Percentiles rank a stretch among this genome's conserved stretches.
phyloP scores from a whole-genome alignment of 2,113 vertebrate genomes.

The Turdus rufiventris region DNA sequence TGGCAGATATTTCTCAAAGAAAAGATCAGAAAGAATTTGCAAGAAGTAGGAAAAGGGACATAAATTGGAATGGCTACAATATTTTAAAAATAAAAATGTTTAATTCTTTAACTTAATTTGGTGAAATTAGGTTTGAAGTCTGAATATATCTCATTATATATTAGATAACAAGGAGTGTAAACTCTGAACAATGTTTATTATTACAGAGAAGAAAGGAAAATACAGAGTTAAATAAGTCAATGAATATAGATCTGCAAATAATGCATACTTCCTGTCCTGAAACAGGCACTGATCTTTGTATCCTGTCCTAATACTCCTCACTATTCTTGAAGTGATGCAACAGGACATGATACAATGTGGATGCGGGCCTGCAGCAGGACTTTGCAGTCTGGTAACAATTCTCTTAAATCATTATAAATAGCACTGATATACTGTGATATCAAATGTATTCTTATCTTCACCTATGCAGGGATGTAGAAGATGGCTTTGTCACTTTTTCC shows the following conservation, averaged over 20 bases:
- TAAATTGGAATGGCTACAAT: neutral
- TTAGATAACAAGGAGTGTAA: neutral
- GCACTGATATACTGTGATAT: neutral
- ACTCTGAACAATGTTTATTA: neutral
- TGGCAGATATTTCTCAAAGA: neutral
- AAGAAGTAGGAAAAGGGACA: neutral
- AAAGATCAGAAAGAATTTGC: neutral
- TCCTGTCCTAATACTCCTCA: neutral
- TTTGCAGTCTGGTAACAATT: neutral
- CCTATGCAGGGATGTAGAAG: neutral
- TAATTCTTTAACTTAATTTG: neutral
- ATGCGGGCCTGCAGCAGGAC: neutral
- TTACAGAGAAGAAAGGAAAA: neutral
- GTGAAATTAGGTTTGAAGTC: neutral
- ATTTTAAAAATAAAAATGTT: neutral
- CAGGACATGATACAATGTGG: neutral
- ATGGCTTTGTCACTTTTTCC: neutral
- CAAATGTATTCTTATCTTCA: neutral
- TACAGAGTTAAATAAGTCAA: neutral
- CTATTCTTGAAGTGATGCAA: neutral
- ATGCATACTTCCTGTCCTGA: neutral
- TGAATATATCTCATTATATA: neutral
- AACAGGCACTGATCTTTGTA: rapidly evolving
- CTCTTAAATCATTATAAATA: neutral
- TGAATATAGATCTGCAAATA: neutral